Evolutionary conservation across 1,140 invertebrate genomes (phyloP).

Genomic region (Mesaphorura yosii): DNA sequence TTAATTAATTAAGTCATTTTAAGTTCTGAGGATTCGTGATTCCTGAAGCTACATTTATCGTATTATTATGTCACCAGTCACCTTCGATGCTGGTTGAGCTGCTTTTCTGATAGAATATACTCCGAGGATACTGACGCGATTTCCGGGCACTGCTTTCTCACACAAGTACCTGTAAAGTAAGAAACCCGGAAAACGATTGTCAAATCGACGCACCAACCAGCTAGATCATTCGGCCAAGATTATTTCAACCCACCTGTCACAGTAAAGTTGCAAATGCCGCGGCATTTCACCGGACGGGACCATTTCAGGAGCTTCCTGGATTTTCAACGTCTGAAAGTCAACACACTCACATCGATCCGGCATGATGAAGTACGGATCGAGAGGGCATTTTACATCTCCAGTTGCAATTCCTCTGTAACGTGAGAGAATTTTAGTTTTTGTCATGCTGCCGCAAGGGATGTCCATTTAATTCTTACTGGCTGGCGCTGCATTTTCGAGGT

Average conservation of each 20-base stretch:
- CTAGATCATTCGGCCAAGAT: no score
- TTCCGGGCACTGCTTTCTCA: conserved; percentile 91
- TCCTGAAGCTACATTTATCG: no score
- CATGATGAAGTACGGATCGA: conserved; percentile 95
- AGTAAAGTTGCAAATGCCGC: conserved; percentile 87
- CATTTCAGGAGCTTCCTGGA: conserved; percentile 49
- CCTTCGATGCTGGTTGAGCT: conserved; percentile 43
- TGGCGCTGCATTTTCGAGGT: conserved; percentile 81
- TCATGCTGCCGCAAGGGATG: not conserved
- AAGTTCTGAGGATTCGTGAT: no score
- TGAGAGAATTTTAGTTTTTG: conserved; percentile 22
- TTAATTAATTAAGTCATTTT: conserved; percentile 17
- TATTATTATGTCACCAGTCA: no score
- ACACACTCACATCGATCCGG: conserved; percentile 96
- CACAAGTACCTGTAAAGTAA: conserved; percentile 66
- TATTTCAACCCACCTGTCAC: conserved; percentile 71
- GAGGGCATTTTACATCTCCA: conserved; percentile 76
- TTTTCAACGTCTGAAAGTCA: conserved; percentile 65
- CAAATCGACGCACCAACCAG: no score
- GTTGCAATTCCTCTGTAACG: conserved; percentile 76
- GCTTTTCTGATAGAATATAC: conserved; percentile 96
- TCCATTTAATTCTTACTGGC: conserved; percentile 43
- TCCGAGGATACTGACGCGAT: conserved; percentile 82
- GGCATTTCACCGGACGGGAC: conserved; percentile 98
- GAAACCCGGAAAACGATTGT: conserved; percentile 22